phyloP scores from a whole-genome alignment of 2,888 invertebrate genomes.

The Acanthosepion esculentum region DNA sequence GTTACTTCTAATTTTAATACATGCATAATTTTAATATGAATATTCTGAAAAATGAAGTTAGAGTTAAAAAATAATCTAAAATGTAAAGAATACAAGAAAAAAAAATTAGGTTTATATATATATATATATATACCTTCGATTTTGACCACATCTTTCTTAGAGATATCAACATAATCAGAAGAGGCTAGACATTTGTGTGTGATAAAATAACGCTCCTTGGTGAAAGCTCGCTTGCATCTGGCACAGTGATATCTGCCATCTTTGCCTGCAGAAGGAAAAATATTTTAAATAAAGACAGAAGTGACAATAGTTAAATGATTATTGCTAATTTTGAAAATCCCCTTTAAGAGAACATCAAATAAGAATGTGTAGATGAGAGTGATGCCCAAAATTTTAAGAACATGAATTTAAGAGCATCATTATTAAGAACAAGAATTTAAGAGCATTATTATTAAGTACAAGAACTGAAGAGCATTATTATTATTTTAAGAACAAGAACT shows the following conservation, averaged over 20 bases:
- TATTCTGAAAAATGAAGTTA: too few species aligned
- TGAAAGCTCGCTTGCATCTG: slow-evolving; percentile 69
- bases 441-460: too few species aligned
- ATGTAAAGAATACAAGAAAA: background rate
- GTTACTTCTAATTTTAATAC: too few species aligned
- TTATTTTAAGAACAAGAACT: too few species aligned
- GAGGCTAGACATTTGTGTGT: slow-evolving; percentile 72
- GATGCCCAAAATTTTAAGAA: background rate
- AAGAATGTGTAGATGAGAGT: background rate
- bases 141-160: slow-evolving; percentile 63
- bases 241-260: slow-evolving; percentile 69
- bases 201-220: slow-evolving; percentile 70
- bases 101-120: background rate
- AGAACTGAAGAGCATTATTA: too few species aligned
- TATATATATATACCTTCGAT: slow-evolving; percentile 45
- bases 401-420: background rate
- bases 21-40: too few species aligned
- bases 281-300: background rate
- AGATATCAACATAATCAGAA: slow-evolving; percentile 72
- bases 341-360: too few species aligned
- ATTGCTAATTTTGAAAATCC: background rate
- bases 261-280: slow-evolving; percentile 57
- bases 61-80: background rate
- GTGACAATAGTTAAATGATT: background rate
- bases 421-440: too few species aligned